Conservation (phyloP, 2,113 vertebrate species). For the Syngnathus scovelli region DNA sequence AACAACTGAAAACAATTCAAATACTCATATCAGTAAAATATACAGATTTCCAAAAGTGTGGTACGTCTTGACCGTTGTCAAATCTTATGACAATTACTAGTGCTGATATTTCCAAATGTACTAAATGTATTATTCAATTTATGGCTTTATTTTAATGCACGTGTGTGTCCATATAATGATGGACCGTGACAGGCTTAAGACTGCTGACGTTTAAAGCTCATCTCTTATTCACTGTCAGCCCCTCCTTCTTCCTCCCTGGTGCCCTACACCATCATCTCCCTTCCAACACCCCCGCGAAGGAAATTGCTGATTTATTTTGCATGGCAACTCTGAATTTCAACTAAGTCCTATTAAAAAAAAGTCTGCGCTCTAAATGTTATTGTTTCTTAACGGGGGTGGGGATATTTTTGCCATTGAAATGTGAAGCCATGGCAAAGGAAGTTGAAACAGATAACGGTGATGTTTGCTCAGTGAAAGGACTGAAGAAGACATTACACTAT, state of each 20-base stretch:
- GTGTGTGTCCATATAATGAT: conserved; percentile 56
- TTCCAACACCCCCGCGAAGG: conserved; percentile 55
- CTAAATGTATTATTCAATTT: neutral
- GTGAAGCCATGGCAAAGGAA: conserved; percentile 29
- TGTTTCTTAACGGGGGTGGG: conserved; percentile 49
- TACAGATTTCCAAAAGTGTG: too few relatives aligned
- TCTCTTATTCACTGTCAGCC: conserved; percentile 72
- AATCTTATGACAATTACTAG: neutral
- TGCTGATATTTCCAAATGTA: neutral
- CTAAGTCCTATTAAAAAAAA: conserved; percentile 67
- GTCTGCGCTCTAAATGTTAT: conserved; percentile 65
- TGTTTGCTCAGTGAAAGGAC: neutral
- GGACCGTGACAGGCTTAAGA: conserved; percentile 72
- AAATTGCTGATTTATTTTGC: conserved; percentile 78
- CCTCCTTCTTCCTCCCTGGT: conserved; percentile 38
- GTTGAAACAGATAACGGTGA: conserved; percentile 17
- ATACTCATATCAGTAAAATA: too few relatives aligned
- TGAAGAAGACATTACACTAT: neutral
- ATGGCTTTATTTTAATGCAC: neutral
- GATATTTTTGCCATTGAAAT: conserved; percentile 50
- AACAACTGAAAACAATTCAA: too few relatives aligned
- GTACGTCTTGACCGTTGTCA: too few relatives aligned
- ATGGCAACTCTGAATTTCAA: conserved; percentile 80
- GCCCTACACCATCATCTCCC: conserved; percentile 57
- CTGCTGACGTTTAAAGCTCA: conserved; percentile 73